These are phyloP conservation scores for Boulengeromyrus knoepffleri DNA, from an alignment of 2,113 vertebrate genomes.

Conservation along the genomic window DNA sequence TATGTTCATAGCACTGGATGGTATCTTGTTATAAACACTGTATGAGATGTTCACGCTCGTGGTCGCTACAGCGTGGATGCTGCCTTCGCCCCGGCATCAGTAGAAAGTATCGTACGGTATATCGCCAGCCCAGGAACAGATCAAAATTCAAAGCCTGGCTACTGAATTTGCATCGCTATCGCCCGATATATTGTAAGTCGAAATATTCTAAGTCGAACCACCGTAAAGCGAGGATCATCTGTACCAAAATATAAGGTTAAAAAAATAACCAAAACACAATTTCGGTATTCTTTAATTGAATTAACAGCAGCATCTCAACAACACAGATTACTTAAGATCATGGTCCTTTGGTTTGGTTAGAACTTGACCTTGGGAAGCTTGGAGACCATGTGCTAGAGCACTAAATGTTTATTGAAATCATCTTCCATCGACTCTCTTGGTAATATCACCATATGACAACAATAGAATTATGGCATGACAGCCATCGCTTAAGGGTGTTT, in stretches of 20 bases:
- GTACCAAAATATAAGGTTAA: not conserved
- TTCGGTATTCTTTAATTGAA: not conserved
- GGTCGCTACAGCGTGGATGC: not conserved
- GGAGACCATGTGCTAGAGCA: not conserved
- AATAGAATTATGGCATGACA: not conserved
- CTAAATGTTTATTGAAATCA: not conserved
- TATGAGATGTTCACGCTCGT: not conserved
- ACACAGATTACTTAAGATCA: not conserved
- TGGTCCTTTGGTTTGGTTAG: not conserved
- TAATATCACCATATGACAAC: not conserved
- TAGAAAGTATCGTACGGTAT: not conserved
- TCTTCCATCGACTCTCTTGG: not conserved
- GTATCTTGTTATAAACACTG: not conserved
- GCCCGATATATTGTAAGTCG: not conserved
- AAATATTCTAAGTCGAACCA: not conserved
- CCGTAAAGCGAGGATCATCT: not conserved
- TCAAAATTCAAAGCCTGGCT: not conserved
- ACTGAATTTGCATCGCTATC: not conserved
- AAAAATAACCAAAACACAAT: not conserved
- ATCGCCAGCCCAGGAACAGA: not conserved
- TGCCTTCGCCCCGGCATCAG: not conserved
- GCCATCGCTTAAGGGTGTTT: not conserved
- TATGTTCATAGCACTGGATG: not conserved
- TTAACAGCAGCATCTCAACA: not conserved
- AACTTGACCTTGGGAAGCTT: not conserved